Evolutionary conservation across 2,797 vertebrate genomes (phyloP), one percentile per base, ranked within the genome.

Genomic region (Botia kubotai): DNA sequence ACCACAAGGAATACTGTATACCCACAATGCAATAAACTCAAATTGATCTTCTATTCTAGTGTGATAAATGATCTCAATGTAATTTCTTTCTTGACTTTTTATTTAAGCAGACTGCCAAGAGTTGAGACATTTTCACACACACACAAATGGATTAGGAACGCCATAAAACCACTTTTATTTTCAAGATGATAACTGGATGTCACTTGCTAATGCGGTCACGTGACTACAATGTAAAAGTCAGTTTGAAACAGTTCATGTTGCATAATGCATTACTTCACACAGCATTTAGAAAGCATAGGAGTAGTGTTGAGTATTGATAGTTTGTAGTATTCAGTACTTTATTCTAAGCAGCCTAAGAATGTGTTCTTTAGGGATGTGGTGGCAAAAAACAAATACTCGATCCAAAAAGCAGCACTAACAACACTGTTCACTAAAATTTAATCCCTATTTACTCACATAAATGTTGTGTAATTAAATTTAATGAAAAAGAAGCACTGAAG

Each of bases 301-400:
- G 12, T 16, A 3, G 19, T 17, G 43, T 53, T 5, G 5, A 53
- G 50, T 21, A 19, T 50, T 63, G 23, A 26, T 6, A 75, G 26
- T 19, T 19, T 58, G 21, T 14, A n/a, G 13, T 13, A 39, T 29
- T 17, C 43, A 46, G 39, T 50, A 11, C 29, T 75, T 43, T 3
- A 75, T 13, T 63, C 43, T 65, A 26, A 75, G 63, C 14, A 75
- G 17, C 17, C 16, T 53, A 53, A 36, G 73, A 65, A 16, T 29
- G 26, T 53, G 14, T 53, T 53, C 52, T 53, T 53, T 53, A 53
- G 21, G 62, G 39, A 75, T 63, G 10, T 58, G 46, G 39, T 83
- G 36, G 48, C 68, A 63, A 83, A 83, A 75, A 63, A 16, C 16
- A 52, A 68, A 69, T n/a, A 13, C 46, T 70, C 69, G 43, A 43